phyloP scores from a whole-genome alignment of 2,888 invertebrate genomes.

The Plebejus anna region DNA sequence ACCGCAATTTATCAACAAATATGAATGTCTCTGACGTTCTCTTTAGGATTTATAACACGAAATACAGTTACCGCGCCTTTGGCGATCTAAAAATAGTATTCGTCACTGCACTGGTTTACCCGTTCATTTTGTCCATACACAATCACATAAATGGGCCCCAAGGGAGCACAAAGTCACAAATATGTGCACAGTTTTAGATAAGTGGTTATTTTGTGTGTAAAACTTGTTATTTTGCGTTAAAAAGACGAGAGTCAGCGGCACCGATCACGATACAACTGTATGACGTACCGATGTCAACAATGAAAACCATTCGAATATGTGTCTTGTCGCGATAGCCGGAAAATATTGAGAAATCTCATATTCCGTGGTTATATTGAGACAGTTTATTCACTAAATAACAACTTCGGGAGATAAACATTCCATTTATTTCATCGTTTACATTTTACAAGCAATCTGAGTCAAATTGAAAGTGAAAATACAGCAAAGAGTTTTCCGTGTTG shows the following conservation, averaged over 20 bases:
- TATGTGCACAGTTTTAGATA: constrained; percentile 46
- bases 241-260: constrained; percentile 57
- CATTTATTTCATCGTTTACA: not conserved
- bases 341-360: not conserved
- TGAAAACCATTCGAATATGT: constrained; percentile 41
- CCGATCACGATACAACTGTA: constrained; percentile 63
- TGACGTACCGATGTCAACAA: constrained; percentile 56
- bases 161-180: constrained; percentile 47
- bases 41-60: constrained; percentile 44
- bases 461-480: constrained; percentile 6
- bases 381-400: not conserved
- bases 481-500: not conserved
- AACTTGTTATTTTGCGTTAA: constrained; percentile 49
- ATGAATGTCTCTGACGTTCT: constrained; percentile 35
- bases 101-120: constrained; percentile 67
- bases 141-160: constrained; percentile 45
- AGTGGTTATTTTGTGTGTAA: constrained; percentile 45
- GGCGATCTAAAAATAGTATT: constrained; percentile 68
- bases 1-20: not conserved
- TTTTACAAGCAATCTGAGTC: not conserved
- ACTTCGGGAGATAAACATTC: not conserved
- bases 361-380: not conserved
- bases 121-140: constrained; percentile 64
- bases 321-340: constrained; percentile 26
- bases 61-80: constrained; percentile 57